phyloP scores from a whole-genome alignment of 2,113 vertebrate genomes.

The Vanacampus margaritifer region DNA sequence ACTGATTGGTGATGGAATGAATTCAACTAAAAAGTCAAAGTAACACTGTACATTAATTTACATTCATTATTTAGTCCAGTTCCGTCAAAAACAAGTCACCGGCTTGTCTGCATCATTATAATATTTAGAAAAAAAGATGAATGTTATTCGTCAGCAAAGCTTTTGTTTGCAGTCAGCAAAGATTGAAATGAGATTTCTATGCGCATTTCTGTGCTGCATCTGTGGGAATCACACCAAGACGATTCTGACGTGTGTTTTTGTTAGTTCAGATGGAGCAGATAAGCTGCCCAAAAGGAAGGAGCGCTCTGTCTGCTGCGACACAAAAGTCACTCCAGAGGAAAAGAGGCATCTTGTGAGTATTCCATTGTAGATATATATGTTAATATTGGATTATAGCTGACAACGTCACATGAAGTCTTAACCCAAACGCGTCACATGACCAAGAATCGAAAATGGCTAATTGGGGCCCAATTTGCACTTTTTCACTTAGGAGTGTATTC shows the following conservation, averaged over 20 bases:
- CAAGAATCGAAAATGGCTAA: neutral
- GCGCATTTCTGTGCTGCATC: neutral
- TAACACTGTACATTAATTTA: neutral
- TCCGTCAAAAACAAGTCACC: neutral
- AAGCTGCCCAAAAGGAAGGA: conserved; percentile 20
- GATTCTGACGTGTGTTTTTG: conserved; percentile 2
- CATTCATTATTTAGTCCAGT: neutral
- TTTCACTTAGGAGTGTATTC: too few relatives aligned
- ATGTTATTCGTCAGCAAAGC: neutral
- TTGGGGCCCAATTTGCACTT: too few relatives aligned
- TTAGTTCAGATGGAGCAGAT: conserved; percentile 43
- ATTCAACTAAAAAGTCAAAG: neutral
- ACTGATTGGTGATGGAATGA: neutral
- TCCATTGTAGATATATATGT: neutral
- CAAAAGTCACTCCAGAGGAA: conserved; percentile 70
- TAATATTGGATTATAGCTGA: neutral
- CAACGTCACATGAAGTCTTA: neutral
- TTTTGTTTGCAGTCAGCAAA: neutral
- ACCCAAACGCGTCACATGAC: neutral
- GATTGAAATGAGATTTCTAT: neutral
- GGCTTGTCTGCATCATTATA: neutral
- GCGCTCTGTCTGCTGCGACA: conserved; percentile 65
- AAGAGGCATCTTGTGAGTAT: conserved; percentile 64
- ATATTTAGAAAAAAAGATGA: neutral
- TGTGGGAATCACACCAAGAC: neutral